Evolutionary conservation across 2,888 invertebrate genomes (phyloP).

Genomic region (Brenthis ino): DNA sequence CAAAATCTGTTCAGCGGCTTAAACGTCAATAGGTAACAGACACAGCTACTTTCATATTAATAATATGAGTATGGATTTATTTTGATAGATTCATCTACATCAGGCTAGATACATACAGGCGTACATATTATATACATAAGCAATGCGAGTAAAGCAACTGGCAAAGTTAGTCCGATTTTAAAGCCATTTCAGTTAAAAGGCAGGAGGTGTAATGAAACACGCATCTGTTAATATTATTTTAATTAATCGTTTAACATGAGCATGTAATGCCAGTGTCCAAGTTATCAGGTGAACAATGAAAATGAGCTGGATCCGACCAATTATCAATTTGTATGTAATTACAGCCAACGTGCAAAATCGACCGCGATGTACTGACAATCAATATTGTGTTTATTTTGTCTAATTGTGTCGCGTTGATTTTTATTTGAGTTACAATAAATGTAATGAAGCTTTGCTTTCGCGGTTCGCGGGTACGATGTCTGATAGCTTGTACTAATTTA

Average conservation of each 20-base stretch:
- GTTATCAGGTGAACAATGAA: conserved; percentile 40
- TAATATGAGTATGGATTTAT: too few species aligned
- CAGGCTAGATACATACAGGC: too few species aligned
- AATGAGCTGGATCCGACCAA: conserved; percentile 48
- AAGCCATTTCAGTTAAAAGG: too few species aligned
- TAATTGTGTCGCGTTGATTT: conserved; percentile 28
- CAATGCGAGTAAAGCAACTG: too few species aligned
- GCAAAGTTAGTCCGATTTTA: too few species aligned
- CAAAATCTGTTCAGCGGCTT: too few species aligned
- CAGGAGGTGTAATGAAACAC: neutral
- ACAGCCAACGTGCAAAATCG: conserved; percentile 46
- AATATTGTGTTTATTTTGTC: conserved; percentile 31
- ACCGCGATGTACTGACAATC: conserved; percentile 45
- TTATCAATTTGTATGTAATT: conserved; percentile 54
- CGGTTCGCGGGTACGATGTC: neutral
- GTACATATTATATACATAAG: too few species aligned
- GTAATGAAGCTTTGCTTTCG: neutral
- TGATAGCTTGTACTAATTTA: too few species aligned
- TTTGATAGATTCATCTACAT: too few species aligned
- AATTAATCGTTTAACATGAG: conserved; percentile 36
- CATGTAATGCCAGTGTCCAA: neutral
- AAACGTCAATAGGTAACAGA: too few species aligned
- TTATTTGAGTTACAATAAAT: neutral
- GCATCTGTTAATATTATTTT: conserved; percentile 35
- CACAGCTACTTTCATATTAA: too few species aligned